Percentiles rank a stretch among this genome's conserved stretches.
These are phyloP conservation scores for Gavialis gangeticus DNA, from an alignment of 2,113 vertebrate species.

Conservation along the genomic window DNA sequence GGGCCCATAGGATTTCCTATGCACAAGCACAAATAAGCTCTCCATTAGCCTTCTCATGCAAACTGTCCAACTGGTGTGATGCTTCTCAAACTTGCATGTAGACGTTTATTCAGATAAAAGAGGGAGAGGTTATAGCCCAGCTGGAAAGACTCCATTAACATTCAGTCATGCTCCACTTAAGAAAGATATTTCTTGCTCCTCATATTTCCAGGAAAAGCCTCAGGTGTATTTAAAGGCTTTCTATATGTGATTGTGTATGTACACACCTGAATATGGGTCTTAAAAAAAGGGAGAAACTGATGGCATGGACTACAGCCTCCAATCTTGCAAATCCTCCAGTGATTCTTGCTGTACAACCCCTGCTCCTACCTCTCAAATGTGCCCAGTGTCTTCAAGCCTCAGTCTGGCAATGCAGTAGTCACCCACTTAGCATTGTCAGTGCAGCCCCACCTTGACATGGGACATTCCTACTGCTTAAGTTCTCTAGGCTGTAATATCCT, in stretches of 20 bases:
- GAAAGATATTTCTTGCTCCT: not conserved
- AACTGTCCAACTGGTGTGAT: not conserved
- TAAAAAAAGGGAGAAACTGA: not conserved
- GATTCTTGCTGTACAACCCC: not conserved
- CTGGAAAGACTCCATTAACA: not conserved
- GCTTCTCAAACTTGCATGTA: not conserved
- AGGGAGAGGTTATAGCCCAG: not conserved
- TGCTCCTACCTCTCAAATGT: not conserved
- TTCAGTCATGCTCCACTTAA: not conserved
- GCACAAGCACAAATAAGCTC: not conserved
- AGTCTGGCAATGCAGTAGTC: not conserved
- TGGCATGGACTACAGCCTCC: not conserved
- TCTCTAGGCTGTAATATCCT: not conserved
- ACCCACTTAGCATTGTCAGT: not conserved
- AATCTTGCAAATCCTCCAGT: not conserved
- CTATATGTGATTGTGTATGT: not conserved
- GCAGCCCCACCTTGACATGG: not conserved
- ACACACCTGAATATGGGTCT: not conserved
- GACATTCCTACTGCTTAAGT: not conserved
- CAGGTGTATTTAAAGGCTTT: too few species aligned
- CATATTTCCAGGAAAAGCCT: not conserved
- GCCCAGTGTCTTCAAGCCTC: not conserved
- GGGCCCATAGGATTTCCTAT: not conserved
- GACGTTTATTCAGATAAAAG: not conserved
- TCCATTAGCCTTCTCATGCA: not conserved